Conservation (phyloP, 2,113 vertebrate species). For the Lagopus muta region DNA sequence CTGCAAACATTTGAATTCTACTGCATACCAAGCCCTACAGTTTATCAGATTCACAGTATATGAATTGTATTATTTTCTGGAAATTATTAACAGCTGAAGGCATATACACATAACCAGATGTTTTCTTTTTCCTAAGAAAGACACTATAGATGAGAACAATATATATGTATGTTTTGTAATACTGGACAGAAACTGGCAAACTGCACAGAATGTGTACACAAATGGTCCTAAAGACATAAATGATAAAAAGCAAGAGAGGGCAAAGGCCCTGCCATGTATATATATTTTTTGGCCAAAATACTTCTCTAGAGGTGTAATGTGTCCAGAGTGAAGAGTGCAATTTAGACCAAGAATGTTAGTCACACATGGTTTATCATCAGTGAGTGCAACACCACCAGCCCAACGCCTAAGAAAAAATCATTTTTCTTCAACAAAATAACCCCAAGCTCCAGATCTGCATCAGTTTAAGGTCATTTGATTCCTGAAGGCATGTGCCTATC, state of each 20-base stretch:
- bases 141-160: not conserved
- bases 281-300: not conserved
- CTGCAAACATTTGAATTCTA: not conserved
- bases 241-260: not conserved
- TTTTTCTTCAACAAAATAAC: not conserved
- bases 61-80: not conserved
- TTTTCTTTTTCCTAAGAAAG: not conserved
- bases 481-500: not conserved
- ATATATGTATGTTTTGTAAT: not conserved
- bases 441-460: not conserved
- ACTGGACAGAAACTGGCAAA: not conserved
- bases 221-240: not conserved
- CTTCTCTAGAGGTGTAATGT: not conserved
- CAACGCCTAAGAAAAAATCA: not conserved
- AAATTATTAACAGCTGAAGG: not conserved
- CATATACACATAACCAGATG: not conserved
- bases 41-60: not conserved
- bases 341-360: not conserved
- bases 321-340: not conserved
- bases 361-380: not conserved
- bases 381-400: not conserved
- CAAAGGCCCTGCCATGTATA: not conserved
- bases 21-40: not conserved
- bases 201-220: rapidly evolving
- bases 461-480: constrained; percentile 13